Percentiles rank a stretch among this genome's conserved stretches.
These are phyloP conservation scores for Drepana falcataria DNA, from an alignment of 2,888 invertebrate genomes.

Conservation along the genomic window DNA sequence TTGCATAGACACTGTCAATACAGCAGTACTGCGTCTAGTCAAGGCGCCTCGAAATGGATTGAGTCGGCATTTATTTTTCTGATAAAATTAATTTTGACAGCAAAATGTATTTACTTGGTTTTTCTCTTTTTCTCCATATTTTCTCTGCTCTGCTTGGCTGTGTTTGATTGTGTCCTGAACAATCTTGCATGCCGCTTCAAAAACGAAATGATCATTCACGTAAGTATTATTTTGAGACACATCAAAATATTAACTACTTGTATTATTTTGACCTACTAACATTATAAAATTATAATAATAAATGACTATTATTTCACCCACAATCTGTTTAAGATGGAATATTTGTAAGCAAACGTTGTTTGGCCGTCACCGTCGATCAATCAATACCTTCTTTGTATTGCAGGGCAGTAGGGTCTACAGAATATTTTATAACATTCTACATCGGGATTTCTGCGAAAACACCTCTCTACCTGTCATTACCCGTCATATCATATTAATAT, in stretches of 20 bases:
- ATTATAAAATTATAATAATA: constrained; percentile 5
- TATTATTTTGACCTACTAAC: constrained; percentile 15
- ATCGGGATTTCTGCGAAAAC: constrained; percentile 31
- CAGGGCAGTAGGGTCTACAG: constrained; percentile 28
- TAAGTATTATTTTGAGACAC: constrained; percentile 84
- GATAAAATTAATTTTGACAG: constrained; percentile 72
- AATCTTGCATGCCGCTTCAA: constrained; percentile 88
- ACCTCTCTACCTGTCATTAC: constrained; percentile 63
- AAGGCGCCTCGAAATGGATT: constrained; percentile 71
- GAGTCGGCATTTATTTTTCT: constrained; percentile 74
- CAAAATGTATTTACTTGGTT: constrained; percentile 85
- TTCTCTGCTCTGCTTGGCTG: constrained; percentile 91
- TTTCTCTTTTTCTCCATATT: constrained; percentile 87
- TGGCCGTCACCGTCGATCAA: constrained; percentile 8
- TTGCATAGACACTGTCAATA: constrained; percentile 4
- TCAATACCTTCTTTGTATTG: constrained; percentile 14
- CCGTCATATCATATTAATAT: constrained; percentile 55
- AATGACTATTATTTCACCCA: not conserved
- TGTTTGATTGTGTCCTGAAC: constrained; percentile 90
- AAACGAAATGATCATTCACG: constrained; percentile 85
- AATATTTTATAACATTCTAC: constrained; percentile 19
- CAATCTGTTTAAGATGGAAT: not conserved
- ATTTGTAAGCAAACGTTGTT: constrained; percentile 2
- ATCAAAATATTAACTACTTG: constrained; percentile 49
- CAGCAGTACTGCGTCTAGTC: constrained; percentile 36